These are phyloP conservation scores for Grapholita molesta DNA, from an alignment of 1,140 invertebrate species.

Conservation along the genomic window DNA sequence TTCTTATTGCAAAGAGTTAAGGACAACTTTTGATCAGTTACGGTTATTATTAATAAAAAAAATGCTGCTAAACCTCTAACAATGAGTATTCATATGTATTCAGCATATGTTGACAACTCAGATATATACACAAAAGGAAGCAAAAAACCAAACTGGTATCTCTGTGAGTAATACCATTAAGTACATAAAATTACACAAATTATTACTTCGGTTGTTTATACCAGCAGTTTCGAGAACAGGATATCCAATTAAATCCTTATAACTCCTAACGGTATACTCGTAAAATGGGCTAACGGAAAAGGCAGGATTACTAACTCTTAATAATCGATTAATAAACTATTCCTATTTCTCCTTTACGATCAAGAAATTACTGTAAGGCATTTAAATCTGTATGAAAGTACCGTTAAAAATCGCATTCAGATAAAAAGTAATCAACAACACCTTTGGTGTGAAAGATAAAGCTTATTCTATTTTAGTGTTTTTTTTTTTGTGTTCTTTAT, in stretches of 20 bases:
- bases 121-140: not conserved
- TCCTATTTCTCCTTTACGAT: not conserved
- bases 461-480: not conserved
- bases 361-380: not conserved
- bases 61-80: not conserved
- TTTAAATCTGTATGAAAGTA: not conserved
- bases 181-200: not conserved
- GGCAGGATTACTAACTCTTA: not conserved
- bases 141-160: not conserved
- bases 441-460: not conserved
- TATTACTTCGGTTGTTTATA: not conserved
- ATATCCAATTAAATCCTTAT: not conserved
- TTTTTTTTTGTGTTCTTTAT: not conserved
- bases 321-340: not conserved
- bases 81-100: slow-evolving; percentile 12
- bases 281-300: not conserved
- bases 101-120: not conserved
- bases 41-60: not conserved
- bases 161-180: not conserved
- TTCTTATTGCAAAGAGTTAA: not conserved
- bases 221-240: not conserved
- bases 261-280: not conserved
- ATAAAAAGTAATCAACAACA: not conserved
- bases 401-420: not conserved
- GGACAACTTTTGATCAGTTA: not conserved